Percentiles rank a stretch among this genome's conserved stretches.
These are phyloP conservation scores for Epinephelus fuscoguttatus DNA, from an alignment of 2,113 vertebrate species.

Conservation along the genomic window DNA sequence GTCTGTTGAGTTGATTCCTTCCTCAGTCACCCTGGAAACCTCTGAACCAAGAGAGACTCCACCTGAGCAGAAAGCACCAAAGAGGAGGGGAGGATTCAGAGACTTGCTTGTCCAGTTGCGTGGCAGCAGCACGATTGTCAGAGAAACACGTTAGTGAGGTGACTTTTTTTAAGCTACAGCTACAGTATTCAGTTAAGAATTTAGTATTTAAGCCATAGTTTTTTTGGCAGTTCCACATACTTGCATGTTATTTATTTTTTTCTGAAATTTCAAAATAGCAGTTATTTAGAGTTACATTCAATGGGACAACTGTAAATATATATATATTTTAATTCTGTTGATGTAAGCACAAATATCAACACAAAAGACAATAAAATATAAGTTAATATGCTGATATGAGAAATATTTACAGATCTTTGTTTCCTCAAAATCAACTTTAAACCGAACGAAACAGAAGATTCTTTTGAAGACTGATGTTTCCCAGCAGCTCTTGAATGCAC, in stretches of 20 bases:
- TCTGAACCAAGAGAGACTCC: rapidly evolving
- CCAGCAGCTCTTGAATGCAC: too few relatives aligned
- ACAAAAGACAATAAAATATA: too few relatives aligned
- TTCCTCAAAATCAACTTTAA: too few relatives aligned
- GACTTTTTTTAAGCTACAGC: background rate
- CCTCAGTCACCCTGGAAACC: background rate
- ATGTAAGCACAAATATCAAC: too few relatives aligned
- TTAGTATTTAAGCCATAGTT: background rate
- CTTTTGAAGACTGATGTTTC: too few relatives aligned
- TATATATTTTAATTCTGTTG: background rate
- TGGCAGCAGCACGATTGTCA: constrained; percentile 63
- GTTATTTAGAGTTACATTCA: constrained; percentile 14
- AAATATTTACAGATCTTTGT: too few relatives aligned
- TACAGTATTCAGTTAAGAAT: background rate
- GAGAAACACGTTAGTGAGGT: constrained; percentile 41
- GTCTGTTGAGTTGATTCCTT: background rate
- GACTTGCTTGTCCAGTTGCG: constrained; percentile 63
- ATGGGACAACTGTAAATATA: constrained; percentile 25
- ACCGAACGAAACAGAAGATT: too few relatives aligned
- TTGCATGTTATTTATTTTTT: background rate
- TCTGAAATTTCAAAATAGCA: background rate
- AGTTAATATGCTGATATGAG: too few relatives aligned
- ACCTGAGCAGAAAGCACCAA: background rate
- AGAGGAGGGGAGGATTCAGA: constrained; percentile 47
- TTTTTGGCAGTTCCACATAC: background rate